These are phyloP conservation scores for Drosophila siamana DNA, from an alignment of 2,888 invertebrate genomes.

Conservation along the genomic window DNA sequence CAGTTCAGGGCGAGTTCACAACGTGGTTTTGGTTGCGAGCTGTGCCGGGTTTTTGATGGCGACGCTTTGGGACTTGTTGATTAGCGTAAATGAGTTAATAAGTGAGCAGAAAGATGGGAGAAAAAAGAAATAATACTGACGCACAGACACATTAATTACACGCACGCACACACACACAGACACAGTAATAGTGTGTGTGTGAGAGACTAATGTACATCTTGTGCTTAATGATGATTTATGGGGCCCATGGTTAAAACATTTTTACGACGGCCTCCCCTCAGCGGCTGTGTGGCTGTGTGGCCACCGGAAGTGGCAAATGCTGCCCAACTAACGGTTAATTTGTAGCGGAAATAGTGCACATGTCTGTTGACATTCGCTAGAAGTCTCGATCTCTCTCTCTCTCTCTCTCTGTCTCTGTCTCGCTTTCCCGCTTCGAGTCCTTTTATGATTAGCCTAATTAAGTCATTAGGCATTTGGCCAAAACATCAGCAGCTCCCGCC, in stretches of 20 bases:
- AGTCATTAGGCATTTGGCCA: conserved; percentile 71
- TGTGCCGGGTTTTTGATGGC: conserved; percentile 8
- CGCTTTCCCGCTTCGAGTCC: conserved; percentile 35
- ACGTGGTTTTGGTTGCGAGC: not conserved
- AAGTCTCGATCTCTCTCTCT: too few relatives aligned
- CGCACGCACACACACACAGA: conserved; percentile 42
- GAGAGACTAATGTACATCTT: conserved; percentile 53
- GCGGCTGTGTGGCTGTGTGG: too few relatives aligned
- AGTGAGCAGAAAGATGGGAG: conserved; percentile 44
- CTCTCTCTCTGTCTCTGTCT: not conserved
- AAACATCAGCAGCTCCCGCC: too few relatives aligned
- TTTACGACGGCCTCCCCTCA: conserved; percentile 52
- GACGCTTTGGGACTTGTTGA: conserved; percentile 57
- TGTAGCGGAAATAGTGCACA: conserved; percentile 63
- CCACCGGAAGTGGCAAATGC: conserved; percentile 17
- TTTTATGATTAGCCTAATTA: conserved; percentile 75
- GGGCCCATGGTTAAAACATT: conserved; percentile 68
- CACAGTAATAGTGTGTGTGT: not conserved
- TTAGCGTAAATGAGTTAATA: conserved; percentile 75
- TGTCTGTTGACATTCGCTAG: conserved; percentile 51
- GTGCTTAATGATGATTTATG: conserved; percentile 79
- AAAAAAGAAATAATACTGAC: conserved; percentile 27
- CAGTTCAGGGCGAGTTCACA: not conserved
- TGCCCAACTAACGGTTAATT: conserved; percentile 26
- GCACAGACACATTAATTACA: conserved; percentile 70